phyloP scores from a whole-genome alignment of 2,113 vertebrate genomes.

The Lepus europaeus region DNA sequence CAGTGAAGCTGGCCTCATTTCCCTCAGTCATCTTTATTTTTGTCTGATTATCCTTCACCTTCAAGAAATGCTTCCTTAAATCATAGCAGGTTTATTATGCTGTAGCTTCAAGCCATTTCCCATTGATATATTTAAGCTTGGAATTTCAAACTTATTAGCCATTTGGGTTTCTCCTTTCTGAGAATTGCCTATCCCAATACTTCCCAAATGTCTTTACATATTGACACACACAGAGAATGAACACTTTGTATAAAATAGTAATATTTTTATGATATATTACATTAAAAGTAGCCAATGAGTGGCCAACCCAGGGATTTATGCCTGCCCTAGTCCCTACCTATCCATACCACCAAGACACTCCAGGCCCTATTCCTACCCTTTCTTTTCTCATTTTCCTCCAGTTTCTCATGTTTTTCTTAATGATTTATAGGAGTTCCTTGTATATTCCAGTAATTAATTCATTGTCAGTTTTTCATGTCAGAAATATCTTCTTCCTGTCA shows the following conservation, averaged over 20 bases:
- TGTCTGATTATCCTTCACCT: neutral
- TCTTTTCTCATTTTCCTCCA: neutral
- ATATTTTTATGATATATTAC: neutral
- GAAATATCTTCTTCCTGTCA: conserved; percentile 8
- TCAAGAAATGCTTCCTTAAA: conserved; percentile 41
- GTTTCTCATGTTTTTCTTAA: neutral
- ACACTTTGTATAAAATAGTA: neutral
- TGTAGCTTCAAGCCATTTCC: conserved; percentile 34
- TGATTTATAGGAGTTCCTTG: neutral
- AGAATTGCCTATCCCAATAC: neutral
- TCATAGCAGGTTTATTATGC: conserved; percentile 7
- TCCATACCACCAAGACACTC: neutral
- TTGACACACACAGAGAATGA: conserved; percentile 6
- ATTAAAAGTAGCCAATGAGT: neutral
- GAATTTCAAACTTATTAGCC: conserved; percentile 15
- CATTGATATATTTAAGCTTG: conserved; percentile 34
- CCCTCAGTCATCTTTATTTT: neutral
- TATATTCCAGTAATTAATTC: conserved; percentile 14
- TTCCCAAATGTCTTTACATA: conserved; percentile 27
- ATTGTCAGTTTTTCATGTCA: conserved; percentile 6
- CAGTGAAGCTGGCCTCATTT: conserved; percentile 41
- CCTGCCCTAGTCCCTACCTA: neutral
- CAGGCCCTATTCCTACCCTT: neutral
- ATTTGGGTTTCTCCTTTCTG: conserved; percentile 22
- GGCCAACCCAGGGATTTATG: neutral